Base-by-base conservation (phyloP, 92 coral and sea anemone genomes). In the Phenganax stokvisi region DNA sequence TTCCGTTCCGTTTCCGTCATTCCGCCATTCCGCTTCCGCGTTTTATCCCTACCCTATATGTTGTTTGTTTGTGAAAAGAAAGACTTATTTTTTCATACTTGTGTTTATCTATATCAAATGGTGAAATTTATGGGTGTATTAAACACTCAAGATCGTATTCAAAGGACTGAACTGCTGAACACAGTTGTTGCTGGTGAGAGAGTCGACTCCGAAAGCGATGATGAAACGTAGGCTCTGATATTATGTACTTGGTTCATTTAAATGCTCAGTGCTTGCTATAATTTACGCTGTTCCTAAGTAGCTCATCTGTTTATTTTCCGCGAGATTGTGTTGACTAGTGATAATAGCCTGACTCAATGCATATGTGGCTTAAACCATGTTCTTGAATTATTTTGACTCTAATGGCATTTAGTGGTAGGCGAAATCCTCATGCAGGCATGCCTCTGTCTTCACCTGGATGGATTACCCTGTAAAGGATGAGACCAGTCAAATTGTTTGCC, bases 131-230 rank as follows among this genome's bases (percentile, higher is more conserved):
- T 79, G 83, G 83, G 83, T 63, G 83, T 79, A 52, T 65, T 79
- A 52, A 79, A 65, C 74, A 79, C 73, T 28, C 83, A 64, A 53
- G 74, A 79, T 79, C 83, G 83, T 25, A 60, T 60, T 20, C 63
- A 64, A 79, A 79, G 71, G 8, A 51, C 54, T 51, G 57, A 31
- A 44, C 64, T 63, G 37, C 52, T 47, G 58, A 51, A 31, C 74
- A 30, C 67, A 10, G 15, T 79, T 30, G 11, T 64, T 0, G 17
- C 51, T 15, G 81, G 27, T 31, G 72, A 76, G 28, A 30, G 47
- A 37, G 47, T 37, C 47, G 47, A 37, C 47, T 37, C 47, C 2
- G 47, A 37, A 2, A 37, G 6, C n/a, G 47, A 28, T 51, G 63
- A 8, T 79, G 74, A 62, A 67, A 65, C 83, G 83, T 79, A 79